Conservation (phyloP, 2,888 invertebrate species). For the Acleris laterana region DNA sequence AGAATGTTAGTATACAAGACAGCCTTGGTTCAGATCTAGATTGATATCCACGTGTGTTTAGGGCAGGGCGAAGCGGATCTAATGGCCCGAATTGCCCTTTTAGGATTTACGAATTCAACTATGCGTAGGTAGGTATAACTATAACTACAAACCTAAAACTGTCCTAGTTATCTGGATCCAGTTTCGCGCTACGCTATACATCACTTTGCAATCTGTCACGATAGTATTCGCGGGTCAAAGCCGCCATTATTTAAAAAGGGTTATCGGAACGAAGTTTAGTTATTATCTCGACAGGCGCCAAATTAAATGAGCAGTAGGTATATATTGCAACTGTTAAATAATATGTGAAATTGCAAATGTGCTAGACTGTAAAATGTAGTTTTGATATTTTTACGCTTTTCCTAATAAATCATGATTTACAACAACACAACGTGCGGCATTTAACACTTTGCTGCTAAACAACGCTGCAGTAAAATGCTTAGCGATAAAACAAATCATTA, state of each 20-base stretch:
- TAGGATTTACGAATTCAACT: constrained; percentile 65
- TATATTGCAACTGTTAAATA: too few species aligned
- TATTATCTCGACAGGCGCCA: constrained; percentile 32
- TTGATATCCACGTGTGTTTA: constrained; percentile 56
- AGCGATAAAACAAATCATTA: constrained; percentile 47
- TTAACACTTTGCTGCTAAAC: constrained; percentile 42
- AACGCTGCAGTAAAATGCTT: constrained; percentile 44
- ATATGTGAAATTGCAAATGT: neutral
- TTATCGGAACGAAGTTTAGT: constrained; percentile 52
- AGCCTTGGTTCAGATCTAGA: constrained; percentile 41
- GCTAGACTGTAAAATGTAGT: constrained; percentile 24
- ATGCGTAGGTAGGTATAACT: constrained; percentile 49
- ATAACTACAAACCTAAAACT: constrained; percentile 40
- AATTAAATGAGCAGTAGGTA: constrained; percentile 9
- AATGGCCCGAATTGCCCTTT: constrained; percentile 70
- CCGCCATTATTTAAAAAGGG: constrained; percentile 49
- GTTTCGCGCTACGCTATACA: constrained; percentile 57
- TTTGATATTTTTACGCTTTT: constrained; percentile 31
- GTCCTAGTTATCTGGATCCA: constrained; percentile 55
- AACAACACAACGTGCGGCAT: constrained; percentile 45
- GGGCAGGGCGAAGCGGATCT: constrained; percentile 73
- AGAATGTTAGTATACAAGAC: constrained; percentile 26
- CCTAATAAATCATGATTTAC: constrained; percentile 51
- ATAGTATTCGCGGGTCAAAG: constrained; percentile 62
- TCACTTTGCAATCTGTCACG: constrained; percentile 59